Evolutionary conservation across 2,888 invertebrate species (phyloP).

Genomic region (Thymelicus lineola): DNA sequence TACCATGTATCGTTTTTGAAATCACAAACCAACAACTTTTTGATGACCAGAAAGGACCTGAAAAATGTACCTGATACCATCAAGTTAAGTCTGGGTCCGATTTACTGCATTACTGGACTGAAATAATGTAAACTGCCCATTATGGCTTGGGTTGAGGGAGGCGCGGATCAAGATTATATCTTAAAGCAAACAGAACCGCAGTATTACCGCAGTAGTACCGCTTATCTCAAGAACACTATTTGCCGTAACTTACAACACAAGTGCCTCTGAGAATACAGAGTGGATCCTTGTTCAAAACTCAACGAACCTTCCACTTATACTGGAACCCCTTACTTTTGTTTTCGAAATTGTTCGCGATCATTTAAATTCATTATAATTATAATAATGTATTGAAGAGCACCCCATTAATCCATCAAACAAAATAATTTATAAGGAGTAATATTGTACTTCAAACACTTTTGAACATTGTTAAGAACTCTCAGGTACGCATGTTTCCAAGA

Average conservation of each 20-base stretch:
- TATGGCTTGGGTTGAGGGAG: slow-evolving; percentile 37
- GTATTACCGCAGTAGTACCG: no score
- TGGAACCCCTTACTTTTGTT: not conserved
- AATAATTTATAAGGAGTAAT: no score
- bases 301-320: not conserved
- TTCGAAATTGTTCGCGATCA: not conserved
- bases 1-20: no score
- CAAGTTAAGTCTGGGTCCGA: not conserved
- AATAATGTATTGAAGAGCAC: not conserved
- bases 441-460: no score
- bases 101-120: not conserved
- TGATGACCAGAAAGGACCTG: no score
- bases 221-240: slow-evolving; percentile 7
- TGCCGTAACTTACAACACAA: slow-evolving; percentile 8
- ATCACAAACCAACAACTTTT: no score
- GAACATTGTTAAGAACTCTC: no score
- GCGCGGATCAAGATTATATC: slow-evolving; percentile 50
- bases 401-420: no score
- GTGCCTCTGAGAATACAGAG: slow-evolving; percentile 1
- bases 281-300: slow-evolving; percentile 1
- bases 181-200: slow-evolving; percentile 47
- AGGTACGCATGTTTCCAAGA: no score
- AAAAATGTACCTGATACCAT: no score
- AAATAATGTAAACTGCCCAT: not conserved
- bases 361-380: not conserved